phyloP scores from a whole-genome alignment of 2,888 invertebrate genomes.

The Alentia gelatinosa region DNA sequence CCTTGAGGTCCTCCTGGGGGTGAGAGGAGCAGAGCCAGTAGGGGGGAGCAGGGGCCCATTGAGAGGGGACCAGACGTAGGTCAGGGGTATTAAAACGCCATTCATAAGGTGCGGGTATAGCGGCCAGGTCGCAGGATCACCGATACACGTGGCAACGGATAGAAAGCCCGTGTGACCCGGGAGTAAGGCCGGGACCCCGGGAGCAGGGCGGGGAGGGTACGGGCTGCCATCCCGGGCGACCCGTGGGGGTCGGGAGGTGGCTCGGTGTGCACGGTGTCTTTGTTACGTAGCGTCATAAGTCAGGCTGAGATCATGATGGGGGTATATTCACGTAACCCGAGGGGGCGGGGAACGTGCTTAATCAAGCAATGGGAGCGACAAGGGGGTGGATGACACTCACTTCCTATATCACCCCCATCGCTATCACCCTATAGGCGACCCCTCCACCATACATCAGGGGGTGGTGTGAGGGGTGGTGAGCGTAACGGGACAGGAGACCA shows the following conservation, averaged over 20 bases:
- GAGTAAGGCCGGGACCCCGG: neutral
- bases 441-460: too few species aligned
- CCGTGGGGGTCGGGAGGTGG: neutral
- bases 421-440: too few species aligned
- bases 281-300: neutral
- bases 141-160: neutral
- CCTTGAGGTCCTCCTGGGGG: neutral
- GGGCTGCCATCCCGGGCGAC: neutral
- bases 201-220: neutral
- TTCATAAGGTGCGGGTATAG: conserved; percentile 19
- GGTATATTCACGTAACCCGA: conserved; percentile 4
- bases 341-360: neutral
- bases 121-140: conserved; percentile 3
- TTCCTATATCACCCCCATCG: too few species aligned
- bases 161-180: neutral
- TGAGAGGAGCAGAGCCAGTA: too few species aligned
- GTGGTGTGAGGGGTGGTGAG: too few species aligned
- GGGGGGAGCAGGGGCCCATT: neutral
- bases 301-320: conserved; percentile 3
- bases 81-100: conserved; percentile 32
- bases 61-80: neutral
- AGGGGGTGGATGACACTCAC: too few species aligned
- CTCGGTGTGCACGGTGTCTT: neutral
- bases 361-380: neutral
- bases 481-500: too few species aligned